Evolutionary conservation across 2,888 invertebrate genomes (phyloP).

Genomic region (Rhopalosiphum nymphaeae): DNA sequence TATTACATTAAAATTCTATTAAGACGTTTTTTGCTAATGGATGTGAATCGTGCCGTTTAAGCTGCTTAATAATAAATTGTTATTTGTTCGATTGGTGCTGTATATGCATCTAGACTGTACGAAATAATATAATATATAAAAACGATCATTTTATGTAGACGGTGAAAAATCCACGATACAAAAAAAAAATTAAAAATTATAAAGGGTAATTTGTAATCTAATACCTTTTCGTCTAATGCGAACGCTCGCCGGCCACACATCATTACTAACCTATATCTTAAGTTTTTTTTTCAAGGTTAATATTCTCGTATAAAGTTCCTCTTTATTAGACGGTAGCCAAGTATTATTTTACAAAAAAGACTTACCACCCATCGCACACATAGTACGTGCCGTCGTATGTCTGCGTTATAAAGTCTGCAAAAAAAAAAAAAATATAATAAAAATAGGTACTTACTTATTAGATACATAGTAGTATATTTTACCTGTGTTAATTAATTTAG

Average conservation of each 20-base stretch:
- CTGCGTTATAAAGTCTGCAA: neutral
- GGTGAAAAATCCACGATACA: slow-evolving; percentile 3
- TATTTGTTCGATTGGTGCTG: slow-evolving; percentile 22
- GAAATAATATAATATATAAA: slow-evolving; percentile 31
- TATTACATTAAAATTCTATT: slow-evolving; percentile 56
- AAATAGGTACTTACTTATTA: too few relatives aligned
- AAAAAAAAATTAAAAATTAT: slow-evolving; percentile 3
- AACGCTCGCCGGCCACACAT: slow-evolving; percentile 56
- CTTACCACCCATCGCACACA: slow-evolving; percentile 13
- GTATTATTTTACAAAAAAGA: slow-evolving; percentile 52
- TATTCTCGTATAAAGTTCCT: slow-evolving; percentile 36
- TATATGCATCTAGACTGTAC: neutral
- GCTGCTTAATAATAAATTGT: slow-evolving; percentile 48
- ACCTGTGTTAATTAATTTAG: too few relatives aligned
- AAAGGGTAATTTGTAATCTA: slow-evolving; percentile 48
- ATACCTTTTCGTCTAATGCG: slow-evolving; percentile 52
- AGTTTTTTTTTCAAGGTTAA: slow-evolving; percentile 58
- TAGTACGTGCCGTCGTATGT: neutral
- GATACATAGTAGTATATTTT: too few relatives aligned
- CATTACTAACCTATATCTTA: slow-evolving; percentile 59
- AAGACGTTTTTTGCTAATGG: slow-evolving; percentile 54
- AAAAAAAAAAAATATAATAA: neutral
- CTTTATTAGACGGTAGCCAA: slow-evolving; percentile 43
- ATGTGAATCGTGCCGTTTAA: slow-evolving; percentile 51
- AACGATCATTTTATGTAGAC: slow-evolving; percentile 53